phyloP scores from a whole-genome alignment of 2,797 vertebrate genomes.

The Fratercula arctica region DNA sequence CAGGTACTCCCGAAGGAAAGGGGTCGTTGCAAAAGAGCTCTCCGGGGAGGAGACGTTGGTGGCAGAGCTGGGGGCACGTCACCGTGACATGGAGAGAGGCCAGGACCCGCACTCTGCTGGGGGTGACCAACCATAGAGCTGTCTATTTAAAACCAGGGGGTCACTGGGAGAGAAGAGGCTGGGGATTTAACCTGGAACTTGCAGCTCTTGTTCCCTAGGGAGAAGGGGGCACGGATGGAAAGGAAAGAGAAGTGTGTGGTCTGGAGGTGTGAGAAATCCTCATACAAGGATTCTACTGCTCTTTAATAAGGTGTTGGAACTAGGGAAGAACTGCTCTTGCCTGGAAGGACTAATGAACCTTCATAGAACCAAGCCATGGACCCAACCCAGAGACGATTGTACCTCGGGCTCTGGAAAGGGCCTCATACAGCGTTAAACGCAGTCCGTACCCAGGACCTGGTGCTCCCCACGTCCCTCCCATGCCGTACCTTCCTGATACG shows the following conservation, averaged over 20 bases:
- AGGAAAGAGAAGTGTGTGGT: not conserved
- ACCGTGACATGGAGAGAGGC: not conserved
- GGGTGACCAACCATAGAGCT: not conserved
- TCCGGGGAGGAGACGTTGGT: not conserved
- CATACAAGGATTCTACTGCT: not conserved
- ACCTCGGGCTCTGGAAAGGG: not conserved
- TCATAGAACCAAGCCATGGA: not conserved
- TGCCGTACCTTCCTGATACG: conserved; percentile 83
- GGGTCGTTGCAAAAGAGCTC: not conserved
- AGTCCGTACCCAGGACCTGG: not conserved
- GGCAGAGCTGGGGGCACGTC: not conserved
- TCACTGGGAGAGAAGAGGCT: not conserved
- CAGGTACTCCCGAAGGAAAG: not conserved
- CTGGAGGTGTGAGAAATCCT: not conserved
- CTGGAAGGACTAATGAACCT: not conserved
- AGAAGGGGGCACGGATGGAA: not conserved
- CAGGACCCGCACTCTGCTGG: not conserved
- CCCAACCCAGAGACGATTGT: not conserved
- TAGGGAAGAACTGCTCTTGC: not conserved
- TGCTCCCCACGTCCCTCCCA: rapidly evolving
- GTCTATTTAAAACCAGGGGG: not conserved
- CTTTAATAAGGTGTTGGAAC: not conserved
- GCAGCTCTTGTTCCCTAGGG: not conserved
- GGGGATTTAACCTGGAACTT: not conserved
- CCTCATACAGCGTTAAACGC: rapidly evolving